phyloP scores from a whole-genome alignment of 2,888 invertebrate genomes.

The Zaprionus obscuricornis region DNA sequence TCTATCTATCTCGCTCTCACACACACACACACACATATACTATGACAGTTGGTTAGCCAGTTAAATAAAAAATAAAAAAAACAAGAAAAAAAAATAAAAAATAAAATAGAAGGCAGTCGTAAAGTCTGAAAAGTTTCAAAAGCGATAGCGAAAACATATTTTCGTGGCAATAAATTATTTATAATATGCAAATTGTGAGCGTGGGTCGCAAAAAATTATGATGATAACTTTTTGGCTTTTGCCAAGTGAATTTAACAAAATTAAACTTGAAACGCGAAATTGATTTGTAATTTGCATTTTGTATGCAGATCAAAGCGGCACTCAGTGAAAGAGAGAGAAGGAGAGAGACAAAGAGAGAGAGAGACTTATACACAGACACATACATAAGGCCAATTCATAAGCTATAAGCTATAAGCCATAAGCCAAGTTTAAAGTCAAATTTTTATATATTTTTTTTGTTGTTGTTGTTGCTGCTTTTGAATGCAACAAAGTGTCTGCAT shows the following conservation, averaged over 20 bases:
- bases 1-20: too few species aligned
- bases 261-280: constrained; percentile 75
- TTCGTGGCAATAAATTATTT: constrained; percentile 79
- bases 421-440: too few species aligned
- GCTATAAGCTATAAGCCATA: too few species aligned
- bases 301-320: constrained; percentile 57
- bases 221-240: constrained; percentile 64
- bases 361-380: too few species aligned
- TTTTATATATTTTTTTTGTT: too few species aligned
- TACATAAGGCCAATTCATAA: too few species aligned
- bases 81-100: too few species aligned
- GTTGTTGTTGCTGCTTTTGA: constrained; percentile 51
- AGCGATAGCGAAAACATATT: constrained; percentile 45
- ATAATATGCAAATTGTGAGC: constrained; percentile 73
- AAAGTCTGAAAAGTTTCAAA: constrained; percentile 57
- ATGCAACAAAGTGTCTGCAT: constrained; percentile 69
- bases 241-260: constrained; percentile 66
- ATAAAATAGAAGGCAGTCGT: constrained; percentile 10
- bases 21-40: too few species aligned
- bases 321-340: too few species aligned
- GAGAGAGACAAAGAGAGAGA: too few species aligned
- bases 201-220: constrained; percentile 62
- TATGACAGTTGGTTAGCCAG: constrained; percentile 11
- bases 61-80: too few species aligned
- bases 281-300: constrained; percentile 74